These are phyloP conservation scores for Laticauda colubrina DNA, from an alignment of 2,113 vertebrate species.

Conservation along the genomic window DNA sequence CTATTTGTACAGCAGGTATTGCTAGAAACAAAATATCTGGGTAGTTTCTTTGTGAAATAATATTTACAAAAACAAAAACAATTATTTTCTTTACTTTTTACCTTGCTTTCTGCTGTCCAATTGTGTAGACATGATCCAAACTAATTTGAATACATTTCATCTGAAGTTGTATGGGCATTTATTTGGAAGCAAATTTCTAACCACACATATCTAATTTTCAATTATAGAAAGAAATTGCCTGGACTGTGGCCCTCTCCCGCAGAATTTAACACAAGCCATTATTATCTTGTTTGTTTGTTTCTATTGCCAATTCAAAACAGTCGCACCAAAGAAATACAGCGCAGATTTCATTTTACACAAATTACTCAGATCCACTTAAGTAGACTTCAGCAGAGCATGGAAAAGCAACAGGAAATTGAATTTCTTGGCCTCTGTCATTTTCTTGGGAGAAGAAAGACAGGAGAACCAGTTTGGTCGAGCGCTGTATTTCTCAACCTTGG, in stretches of 20 bases:
- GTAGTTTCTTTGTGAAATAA: background rate
- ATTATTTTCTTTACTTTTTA: background rate
- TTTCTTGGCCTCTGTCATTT: background rate
- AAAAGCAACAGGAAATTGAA: background rate
- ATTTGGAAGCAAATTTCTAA: background rate
- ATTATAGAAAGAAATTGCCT: background rate
- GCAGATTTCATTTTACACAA: background rate
- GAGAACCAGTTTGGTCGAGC: background rate
- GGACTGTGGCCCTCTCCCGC: background rate
- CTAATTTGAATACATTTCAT: background rate
- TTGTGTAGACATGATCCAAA: background rate
- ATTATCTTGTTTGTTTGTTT: background rate
- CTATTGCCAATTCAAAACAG: background rate
- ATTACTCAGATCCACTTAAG: background rate
- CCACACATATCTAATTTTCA: background rate
- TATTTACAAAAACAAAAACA: conserved; percentile 9
- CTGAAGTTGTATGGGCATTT: background rate
- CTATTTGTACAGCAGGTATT: conserved; percentile 5
- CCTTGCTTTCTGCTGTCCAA: background rate
- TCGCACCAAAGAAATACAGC: background rate
- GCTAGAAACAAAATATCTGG: background rate
- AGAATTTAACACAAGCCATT: background rate
- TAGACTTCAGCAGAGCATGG: background rate
- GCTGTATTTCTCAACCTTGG: background rate
- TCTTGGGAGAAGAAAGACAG: background rate